Percentiles rank a stretch among this genome's conserved stretches.
These are phyloP conservation scores for Kryptolebias marmoratus DNA, from an alignment of 2,113 vertebrate species.

Conservation along the genomic window DNA sequence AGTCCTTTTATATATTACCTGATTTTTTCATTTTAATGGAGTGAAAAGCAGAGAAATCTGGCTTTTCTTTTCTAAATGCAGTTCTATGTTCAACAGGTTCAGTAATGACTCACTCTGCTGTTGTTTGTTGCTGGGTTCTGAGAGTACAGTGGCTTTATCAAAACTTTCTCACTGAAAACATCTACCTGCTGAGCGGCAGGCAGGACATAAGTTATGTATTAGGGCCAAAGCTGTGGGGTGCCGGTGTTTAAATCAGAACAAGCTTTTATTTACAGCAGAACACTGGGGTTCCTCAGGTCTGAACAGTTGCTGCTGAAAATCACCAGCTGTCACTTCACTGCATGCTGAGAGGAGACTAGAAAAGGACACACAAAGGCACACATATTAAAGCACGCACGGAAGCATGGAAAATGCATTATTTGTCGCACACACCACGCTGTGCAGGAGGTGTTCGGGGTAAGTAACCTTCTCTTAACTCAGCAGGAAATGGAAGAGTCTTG, in stretches of 20 bases:
- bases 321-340: conserved; percentile 66
- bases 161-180: conserved; percentile 24
- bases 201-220: conserved; percentile 15
- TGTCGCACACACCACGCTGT: conserved; percentile 38
- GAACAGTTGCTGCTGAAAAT: conserved; percentile 62
- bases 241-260: conserved; percentile 56
- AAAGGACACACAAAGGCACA: conserved; percentile 37
- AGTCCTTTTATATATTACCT: too few species aligned
- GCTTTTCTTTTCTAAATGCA: neutral
- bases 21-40: too few species aligned
- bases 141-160: conserved; percentile 20
- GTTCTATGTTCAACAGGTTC: neutral
- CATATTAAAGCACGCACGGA: conserved; percentile 13
- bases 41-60: neutral
- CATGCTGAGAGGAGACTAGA: conserved; percentile 56
- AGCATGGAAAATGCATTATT: conserved; percentile 14
- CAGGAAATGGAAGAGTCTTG: conserved; percentile 54
- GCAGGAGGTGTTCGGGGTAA: conserved; percentile 46
- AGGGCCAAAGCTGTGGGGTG: conserved; percentile 19
- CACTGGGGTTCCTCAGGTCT: conserved; percentile 49
- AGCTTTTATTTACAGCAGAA: conserved; percentile 63
- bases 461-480: conserved; percentile 67
- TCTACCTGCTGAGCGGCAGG: conserved; percentile 24
- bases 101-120: neutral
- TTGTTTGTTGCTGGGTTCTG: neutral